These are phyloP conservation scores for Tachystola acroxantha DNA, from an alignment of 2,888 invertebrate genomes.

Conservation along the genomic window DNA sequence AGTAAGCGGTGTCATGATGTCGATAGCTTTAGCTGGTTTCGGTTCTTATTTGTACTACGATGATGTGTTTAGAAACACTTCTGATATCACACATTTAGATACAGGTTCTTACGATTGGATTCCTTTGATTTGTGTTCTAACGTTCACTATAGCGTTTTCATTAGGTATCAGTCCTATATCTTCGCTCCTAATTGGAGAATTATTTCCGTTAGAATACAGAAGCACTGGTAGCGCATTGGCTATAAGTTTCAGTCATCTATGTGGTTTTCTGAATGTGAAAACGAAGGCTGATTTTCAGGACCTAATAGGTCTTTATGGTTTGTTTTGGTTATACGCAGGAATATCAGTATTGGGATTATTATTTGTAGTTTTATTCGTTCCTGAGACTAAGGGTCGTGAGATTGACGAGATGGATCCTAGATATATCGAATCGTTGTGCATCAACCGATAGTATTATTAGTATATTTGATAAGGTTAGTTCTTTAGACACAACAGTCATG, in stretches of 20 bases:
- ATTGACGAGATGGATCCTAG: conserved; percentile 92
- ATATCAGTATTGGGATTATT: conserved; percentile 88
- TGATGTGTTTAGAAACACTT: conserved; percentile 69
- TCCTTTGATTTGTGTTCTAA: conserved; percentile 88
- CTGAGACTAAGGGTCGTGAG: conserved; percentile 94
- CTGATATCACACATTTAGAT: conserved; percentile 46
- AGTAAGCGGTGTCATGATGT: conserved; percentile 91
- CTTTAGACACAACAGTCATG: conserved; percentile 14
- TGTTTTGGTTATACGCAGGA: conserved; percentile 92
- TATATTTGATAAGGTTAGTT: conserved; percentile 12
- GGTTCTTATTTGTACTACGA: conserved; percentile 92
- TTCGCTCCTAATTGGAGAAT: conserved; percentile 83
- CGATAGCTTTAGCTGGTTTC: conserved; percentile 88
- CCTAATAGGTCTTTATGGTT: conserved; percentile 85
- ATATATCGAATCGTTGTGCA: conserved; percentile 76
- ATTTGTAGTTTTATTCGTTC: conserved; percentile 90
- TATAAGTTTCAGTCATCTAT: conserved; percentile 90
- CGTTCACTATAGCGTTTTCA: conserved; percentile 90
- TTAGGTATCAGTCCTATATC: conserved; percentile 88
- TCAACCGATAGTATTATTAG: conserved; percentile 64
- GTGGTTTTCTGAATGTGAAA: conserved; percentile 90
- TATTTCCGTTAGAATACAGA: conserved; percentile 84
- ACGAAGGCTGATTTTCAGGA: conserved; percentile 89
- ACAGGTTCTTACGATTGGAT: conserved; percentile 86
- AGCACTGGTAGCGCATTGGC: conserved; percentile 84